Evolutionary conservation across 2,797 vertebrate species (phyloP), one percentile per base, ranked within the genome.

Genomic region (Anolis apletophallus): DNA sequence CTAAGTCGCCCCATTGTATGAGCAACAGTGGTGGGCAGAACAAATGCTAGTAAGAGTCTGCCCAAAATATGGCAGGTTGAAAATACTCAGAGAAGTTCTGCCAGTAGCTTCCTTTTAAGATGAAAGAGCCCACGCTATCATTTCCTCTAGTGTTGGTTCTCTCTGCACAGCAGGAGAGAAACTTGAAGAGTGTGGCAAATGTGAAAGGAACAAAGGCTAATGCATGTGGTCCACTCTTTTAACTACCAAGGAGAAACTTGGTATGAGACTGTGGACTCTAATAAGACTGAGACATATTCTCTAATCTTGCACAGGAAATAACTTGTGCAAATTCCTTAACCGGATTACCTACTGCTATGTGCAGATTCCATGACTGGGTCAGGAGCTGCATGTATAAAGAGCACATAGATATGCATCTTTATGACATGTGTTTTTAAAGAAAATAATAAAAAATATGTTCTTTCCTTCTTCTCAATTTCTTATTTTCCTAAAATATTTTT

Each of bases 61-160:
- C 17, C 57, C 78, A 92, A 93, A 89, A 90, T 91, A 91, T 93
- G 88, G 71, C 87, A 83, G 86, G 90, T 89, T 94, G 91, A 95
- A 95, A 94, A 91, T 80, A 75, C 94, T 92, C 85, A 89, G 91
- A 94, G 92, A 94, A 95, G 94, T 36, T 36, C 59, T 90, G 93
- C 94, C 87, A 88, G 90, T 93, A 88, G 72, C 50, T 94, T 91
- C 88, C 73, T 52, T 79, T 92, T 88, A 90, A 83, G 88, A 93
- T 89, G 85, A 94, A 93, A 95, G 91, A 75, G 46, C 89, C 81
- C 82, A 88, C 87, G 16, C 26, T 89, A 34, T 92, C 89, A 69
- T 75, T 93, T 91, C 93, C 93, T 93, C 90, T 75, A 91, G 87
- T 67, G 46, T 5, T 83, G 83, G 87, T 91, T 83, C 75, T 92